phyloP scores from a whole-genome alignment of 2,797 vertebrate genomes.

The Myotis vivesi region DNA sequence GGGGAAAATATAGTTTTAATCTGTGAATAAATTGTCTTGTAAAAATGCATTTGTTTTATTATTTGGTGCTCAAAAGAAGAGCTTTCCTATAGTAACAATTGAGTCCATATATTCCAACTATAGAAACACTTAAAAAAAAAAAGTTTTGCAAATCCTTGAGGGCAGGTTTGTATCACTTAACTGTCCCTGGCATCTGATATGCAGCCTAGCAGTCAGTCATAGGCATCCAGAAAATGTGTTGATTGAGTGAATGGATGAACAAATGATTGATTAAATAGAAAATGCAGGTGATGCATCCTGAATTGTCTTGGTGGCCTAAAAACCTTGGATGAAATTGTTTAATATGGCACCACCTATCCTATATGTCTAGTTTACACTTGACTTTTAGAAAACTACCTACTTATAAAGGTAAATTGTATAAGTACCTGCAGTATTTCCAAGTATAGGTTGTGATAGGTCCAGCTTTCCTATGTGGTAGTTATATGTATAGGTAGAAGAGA shows the following conservation, averaged over 20 bases:
- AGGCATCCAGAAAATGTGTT: neutral
- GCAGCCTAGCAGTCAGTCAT: neutral
- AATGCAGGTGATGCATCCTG: neutral
- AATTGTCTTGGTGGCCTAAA: neutral
- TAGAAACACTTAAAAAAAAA: neutral
- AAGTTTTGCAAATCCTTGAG: neutral
- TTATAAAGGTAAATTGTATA: neutral
- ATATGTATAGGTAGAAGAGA: neutral
- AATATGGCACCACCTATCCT: neutral
- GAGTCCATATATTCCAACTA: neutral
- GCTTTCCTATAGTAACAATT: neutral
- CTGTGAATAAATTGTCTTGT: neutral
- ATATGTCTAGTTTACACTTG: neutral
- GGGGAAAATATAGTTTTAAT: neutral
- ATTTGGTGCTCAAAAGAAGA: neutral
- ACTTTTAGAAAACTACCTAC: neutral
- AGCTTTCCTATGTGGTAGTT: neutral
- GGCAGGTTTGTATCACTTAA: neutral
- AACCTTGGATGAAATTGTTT: neutral
- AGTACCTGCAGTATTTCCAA: neutral
- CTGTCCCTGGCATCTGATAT: neutral
- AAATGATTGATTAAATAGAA: neutral
- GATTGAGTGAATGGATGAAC: neutral
- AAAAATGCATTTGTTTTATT: neutral
- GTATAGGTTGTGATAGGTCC: neutral